Conservation (phyloP, 2,113 vertebrate species). For the Bambusicola thoracicus region DNA sequence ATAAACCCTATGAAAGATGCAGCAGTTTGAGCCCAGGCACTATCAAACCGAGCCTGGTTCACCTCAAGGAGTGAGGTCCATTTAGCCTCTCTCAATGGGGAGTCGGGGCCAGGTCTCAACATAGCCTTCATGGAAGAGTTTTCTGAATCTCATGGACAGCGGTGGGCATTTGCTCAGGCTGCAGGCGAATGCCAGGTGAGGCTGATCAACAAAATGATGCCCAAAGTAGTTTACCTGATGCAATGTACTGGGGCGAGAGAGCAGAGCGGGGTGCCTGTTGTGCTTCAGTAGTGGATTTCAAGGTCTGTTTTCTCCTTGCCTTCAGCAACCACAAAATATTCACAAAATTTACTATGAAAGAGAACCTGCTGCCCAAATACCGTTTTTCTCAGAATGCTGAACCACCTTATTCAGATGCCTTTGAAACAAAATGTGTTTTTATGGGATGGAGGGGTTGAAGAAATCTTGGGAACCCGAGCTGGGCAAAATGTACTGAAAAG, state of each 20-base stretch:
- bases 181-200: neutral
- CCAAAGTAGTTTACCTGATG: neutral
- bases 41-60: rapidly evolving
- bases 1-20: neutral
- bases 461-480: neutral
- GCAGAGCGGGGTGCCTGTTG: neutral
- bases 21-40: neutral
- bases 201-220: neutral
- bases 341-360: neutral
- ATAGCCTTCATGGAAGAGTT: neutral
- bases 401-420: neutral
- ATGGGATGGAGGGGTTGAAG: neutral
- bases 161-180: neutral
- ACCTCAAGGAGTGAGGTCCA: rapidly evolving
- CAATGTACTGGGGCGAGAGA: rapidly evolving
- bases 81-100: neutral
- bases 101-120: rapidly evolving
- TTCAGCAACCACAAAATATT: neutral
- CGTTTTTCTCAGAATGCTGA: neutral
- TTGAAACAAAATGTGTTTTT: neutral
- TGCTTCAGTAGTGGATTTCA: neutral
- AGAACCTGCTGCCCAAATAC: neutral
- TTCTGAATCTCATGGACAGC: neutral
- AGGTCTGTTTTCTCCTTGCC: neutral
- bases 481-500: neutral